Base-by-base conservation (phyloP, 1,140 invertebrate species). In the silkworm (Bombyx mori) region DNA sequence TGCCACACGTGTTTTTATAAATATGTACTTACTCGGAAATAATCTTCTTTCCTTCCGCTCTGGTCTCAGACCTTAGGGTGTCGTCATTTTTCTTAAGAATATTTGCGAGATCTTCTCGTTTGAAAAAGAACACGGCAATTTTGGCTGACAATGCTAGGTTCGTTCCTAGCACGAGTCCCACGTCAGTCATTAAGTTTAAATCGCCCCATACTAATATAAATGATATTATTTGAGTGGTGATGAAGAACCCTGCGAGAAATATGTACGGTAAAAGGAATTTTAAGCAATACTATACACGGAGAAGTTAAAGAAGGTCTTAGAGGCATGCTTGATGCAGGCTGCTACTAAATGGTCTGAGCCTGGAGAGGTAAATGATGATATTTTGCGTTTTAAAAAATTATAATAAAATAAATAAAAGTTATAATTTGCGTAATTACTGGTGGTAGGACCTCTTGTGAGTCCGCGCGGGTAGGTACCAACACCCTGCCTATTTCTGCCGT, bases 91-190 rank as follows among this genome's bases (percentile, higher is more conserved):
- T 68, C 7, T 61, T 49, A 2, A 84, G 60, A 18, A 83, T 63
- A 0, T 42, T 53, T 42, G 65, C 59, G 8, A 87, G 70, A 4
- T 35, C 45, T 6, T 63, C 44, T 35, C 63, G 62, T 44, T 62
- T 75, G 26, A 62, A 45, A 45, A 75, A 35, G 7, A 79, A 53
- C 44, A 75, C 81, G 8, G 78, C 43, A n/a, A 76, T 61, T 66
- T 85, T 64, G 1, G 50, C n/a, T 5, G 43, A 42, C 6, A 57
- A 42, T 0, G 58, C 62, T 50, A 60, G 12, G 49, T 64, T 60
- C 0, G 56, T 60, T 43, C 60, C 51, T 9, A 64, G 58, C 7
- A 64, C 12, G 53, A 64, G 60, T 1, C 52, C 52, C 3, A 58
- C 56, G 42, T 47, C 46, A 1, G 55, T 57, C 62, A 64, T 64